Conservation (phyloP, 1,140 invertebrate species). For the Drosophila ohnishii region DNA sequence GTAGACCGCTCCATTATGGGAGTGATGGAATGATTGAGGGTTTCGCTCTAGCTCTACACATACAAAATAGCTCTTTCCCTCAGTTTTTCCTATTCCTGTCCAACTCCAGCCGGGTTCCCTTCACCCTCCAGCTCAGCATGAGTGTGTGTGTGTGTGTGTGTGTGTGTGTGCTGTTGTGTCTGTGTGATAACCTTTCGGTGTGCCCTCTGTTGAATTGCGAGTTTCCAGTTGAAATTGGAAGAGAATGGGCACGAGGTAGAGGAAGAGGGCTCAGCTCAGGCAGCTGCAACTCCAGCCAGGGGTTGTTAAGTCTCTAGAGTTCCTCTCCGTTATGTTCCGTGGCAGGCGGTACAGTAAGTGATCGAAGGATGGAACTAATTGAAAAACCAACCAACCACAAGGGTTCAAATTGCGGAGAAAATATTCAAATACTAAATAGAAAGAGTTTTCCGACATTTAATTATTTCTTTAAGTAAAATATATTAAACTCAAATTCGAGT, state of each 20-base stretch:
- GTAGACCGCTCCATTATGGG: constrained; percentile 30
- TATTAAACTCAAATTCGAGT: not conserved
- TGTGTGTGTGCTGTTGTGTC: constrained; percentile 6
- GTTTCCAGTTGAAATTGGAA: constrained; percentile 45
- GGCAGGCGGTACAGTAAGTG: constrained; percentile 14
- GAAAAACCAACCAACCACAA: constrained; percentile 8
- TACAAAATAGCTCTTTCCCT: not conserved
- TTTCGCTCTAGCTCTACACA: constrained; percentile 18
- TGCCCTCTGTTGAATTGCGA: constrained; percentile 37
- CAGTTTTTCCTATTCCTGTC: constrained; percentile 10
- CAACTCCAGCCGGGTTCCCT: not conserved
- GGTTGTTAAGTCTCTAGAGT: constrained; percentile 45
- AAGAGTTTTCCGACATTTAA: not conserved
- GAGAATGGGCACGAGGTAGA: constrained; percentile 21
- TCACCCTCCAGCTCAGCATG: not conserved
- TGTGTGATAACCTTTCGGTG: constrained; percentile 65
- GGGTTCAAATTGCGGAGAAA: not conserved
- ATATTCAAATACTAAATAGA: not conserved
- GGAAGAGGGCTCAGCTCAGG: constrained; percentile 34
- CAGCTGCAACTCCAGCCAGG: constrained; percentile 69
- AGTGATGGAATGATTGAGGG: constrained; percentile 54
- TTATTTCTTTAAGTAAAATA: not conserved
- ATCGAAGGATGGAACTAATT: constrained; percentile 21
- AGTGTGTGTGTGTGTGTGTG: constrained; percentile 16
- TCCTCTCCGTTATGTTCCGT: constrained; percentile 9